phyloP scores from a whole-genome alignment of 92 coral and sea anemone genomes.

The Porites rus region DNA sequence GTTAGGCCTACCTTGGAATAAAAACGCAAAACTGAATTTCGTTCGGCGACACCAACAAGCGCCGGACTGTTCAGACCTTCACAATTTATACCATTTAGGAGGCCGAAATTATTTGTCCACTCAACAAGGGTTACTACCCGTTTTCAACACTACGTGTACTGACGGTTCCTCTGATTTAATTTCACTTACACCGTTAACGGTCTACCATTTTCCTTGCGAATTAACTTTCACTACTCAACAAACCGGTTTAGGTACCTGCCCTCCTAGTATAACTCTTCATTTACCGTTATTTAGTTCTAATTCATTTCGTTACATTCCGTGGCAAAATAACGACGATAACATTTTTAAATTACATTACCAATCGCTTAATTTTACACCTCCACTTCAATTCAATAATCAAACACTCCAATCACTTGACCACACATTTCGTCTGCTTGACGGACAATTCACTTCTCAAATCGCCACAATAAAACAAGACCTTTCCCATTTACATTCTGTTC shows the following conservation, averaged over 20 bases:
- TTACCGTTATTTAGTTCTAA: slow-evolving; percentile 36
- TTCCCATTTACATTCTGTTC: no score
- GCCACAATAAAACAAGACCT: no score
- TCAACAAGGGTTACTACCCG: slow-evolving; percentile 7
- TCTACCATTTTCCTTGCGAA: slow-evolving; percentile 64
- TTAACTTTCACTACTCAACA: slow-evolving; percentile 24
- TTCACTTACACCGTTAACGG: slow-evolving; percentile 31
- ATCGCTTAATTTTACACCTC: slow-evolving; percentile 12
- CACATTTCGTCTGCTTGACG: neutral
- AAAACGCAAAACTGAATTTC: slow-evolving; percentile 29
- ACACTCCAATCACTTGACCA: slow-evolving; percentile 5
- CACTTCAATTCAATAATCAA: slow-evolving; percentile 9
- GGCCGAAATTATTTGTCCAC: slow-evolving; percentile 52
- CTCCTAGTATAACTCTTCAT: slow-evolving; percentile 24
- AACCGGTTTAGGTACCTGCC: slow-evolving; percentile 50
- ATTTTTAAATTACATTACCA: slow-evolving; percentile 1
- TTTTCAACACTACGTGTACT: neutral
- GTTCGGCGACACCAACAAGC: slow-evolving; percentile 30
- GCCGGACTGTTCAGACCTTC: slow-evolving; percentile 34
- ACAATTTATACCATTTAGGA: slow-evolving; percentile 52
- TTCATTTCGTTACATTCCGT: slow-evolving; percentile 36
- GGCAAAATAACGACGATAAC: slow-evolving; percentile 8
- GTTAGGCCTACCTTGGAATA: slow-evolving; percentile 63
- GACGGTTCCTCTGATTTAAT: slow-evolving; percentile 3
- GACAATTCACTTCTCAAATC: no score